Conservation (phyloP, 2,797 vertebrate species). For the Clarias pachynema region DNA sequence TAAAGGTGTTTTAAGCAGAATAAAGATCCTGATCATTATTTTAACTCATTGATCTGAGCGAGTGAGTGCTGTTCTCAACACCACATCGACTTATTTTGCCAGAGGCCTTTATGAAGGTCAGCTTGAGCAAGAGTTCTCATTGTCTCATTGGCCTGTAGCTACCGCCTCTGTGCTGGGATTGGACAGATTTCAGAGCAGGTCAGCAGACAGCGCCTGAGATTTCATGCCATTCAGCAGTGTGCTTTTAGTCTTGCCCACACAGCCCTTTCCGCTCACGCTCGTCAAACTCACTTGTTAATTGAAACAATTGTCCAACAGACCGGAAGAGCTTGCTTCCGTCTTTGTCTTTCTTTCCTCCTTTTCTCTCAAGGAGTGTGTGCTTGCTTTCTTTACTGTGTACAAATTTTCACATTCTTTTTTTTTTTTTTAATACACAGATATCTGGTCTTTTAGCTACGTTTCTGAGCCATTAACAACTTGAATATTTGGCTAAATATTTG, state of each 20-base stretch:
- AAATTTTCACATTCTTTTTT: not conserved
- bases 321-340: conserved; percentile 59
- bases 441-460: not conserved
- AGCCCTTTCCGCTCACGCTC: conserved; percentile 62
- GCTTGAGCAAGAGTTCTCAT: conserved; percentile 78
- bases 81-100: conserved; percentile 85
- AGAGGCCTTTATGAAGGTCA: conserved; percentile 88
- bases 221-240: conserved; percentile 66
- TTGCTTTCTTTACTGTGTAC: conserved; percentile 38
- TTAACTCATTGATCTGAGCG: conserved; percentile 84
- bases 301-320: conserved; percentile 79
- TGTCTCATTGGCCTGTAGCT: conserved; percentile 75
- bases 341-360: conserved; percentile 24
- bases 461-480: not conserved
- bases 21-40: conserved; percentile 51
- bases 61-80: conserved; percentile 80
- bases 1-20: conserved; percentile 12
- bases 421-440: not conserved
- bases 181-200: conserved; percentile 75
- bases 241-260: conserved; percentile 51
- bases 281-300: conserved; percentile 77
- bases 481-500: conserved; percentile 26
- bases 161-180: conserved; percentile 79
- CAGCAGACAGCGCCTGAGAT: conserved; percentile 77
- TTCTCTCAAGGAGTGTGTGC: conserved; percentile 21